phyloP scores from a whole-genome alignment of 2,797 vertebrate genomes.

The Taeniopygia guttata region DNA sequence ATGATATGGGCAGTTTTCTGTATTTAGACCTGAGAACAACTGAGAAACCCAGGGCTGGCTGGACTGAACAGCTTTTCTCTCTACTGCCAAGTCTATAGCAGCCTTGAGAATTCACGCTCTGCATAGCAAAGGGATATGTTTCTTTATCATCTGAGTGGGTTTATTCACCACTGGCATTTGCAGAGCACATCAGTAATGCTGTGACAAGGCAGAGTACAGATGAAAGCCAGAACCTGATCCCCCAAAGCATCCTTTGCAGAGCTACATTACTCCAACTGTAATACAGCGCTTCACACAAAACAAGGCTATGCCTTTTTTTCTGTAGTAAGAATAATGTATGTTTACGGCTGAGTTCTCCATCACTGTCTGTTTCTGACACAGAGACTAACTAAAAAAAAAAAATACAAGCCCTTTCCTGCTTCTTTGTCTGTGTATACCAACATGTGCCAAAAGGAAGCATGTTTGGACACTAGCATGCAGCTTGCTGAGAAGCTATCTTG shows the following conservation, averaged over 20 bases:
- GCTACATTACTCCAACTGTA: not conserved
- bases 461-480: slow-evolving; percentile 41
- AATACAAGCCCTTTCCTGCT: slow-evolving; percentile 35
- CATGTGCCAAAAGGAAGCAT: slow-evolving; percentile 57
- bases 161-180: not conserved
- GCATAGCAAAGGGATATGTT: not conserved
- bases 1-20: slow-evolving; percentile 5
- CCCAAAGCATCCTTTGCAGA: not conserved
- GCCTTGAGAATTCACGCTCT: not conserved
- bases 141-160: not conserved
- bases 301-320: not conserved
- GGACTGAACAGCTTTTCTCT: not conserved
- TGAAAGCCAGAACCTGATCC: slow-evolving; percentile 7
- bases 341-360: slow-evolving; percentile 9
- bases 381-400: not conserved
- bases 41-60: not conserved
- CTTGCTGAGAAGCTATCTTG: slow-evolving; percentile 38
- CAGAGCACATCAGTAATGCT: not conserved
- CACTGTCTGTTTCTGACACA: not conserved
- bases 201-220: not conserved
- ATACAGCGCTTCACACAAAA: not conserved
- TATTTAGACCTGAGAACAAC: slow-evolving; percentile 42
- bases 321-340: not conserved
- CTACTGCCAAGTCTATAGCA: not conserved
- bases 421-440: slow-evolving; percentile 24